Percentiles rank a stretch among this genome's conserved stretches.
Conservation (phyloP, 2,888 invertebrate species). For the Hypselothyrea guttata region DNA sequence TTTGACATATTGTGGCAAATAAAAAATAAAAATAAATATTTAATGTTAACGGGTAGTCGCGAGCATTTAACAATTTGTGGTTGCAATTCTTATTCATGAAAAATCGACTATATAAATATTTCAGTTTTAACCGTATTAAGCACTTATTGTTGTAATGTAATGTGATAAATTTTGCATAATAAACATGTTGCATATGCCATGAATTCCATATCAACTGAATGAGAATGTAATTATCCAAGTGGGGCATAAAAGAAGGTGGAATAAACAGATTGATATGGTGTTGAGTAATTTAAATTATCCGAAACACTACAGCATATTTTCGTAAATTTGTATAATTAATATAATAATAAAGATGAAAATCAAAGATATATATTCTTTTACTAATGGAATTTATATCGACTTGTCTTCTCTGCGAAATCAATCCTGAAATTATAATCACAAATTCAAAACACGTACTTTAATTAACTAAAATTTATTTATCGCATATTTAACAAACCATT, state of each 20-base stretch:
- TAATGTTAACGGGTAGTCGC: neutral
- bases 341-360: too few relatives aligned
- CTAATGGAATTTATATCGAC: too few relatives aligned
- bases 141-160: slow-evolving; percentile 41
- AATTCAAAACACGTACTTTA: too few relatives aligned
- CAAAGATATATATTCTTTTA: too few relatives aligned
- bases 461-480: too few relatives aligned
- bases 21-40: too few relatives aligned
- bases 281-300: too few relatives aligned
- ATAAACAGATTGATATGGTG: too few relatives aligned
- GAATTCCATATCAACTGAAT: slow-evolving; percentile 20
- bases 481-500: slow-evolving; percentile 27
- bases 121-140: slow-evolving; percentile 46
- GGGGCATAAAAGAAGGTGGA: too few relatives aligned
- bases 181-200: slow-evolving; percentile 35
- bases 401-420: too few relatives aligned
- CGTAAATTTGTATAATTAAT: too few relatives aligned
- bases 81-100: slow-evolving; percentile 51
- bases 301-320: too few relatives aligned
- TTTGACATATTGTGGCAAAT: neutral
- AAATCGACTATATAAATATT: slow-evolving; percentile 43
- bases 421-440: neutral
- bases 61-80: slow-evolving; percentile 53
- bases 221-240: neutral
- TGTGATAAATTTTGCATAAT: slow-evolving; percentile 60